Evolutionary conservation across 1,140 invertebrate species (phyloP).

Genomic region (Copidosoma floridanum): DNA sequence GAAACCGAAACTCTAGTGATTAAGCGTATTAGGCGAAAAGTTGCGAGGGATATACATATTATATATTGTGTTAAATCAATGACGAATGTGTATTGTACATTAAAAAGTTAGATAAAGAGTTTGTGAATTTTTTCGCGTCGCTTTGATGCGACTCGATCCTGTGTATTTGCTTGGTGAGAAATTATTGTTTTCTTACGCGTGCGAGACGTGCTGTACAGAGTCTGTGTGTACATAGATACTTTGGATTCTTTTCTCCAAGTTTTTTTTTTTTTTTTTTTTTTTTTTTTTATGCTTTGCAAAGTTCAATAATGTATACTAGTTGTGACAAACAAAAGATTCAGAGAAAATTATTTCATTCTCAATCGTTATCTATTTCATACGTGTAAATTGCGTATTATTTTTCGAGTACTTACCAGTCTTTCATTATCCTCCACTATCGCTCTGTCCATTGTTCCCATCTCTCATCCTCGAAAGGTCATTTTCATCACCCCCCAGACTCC

Average conservation of each 20-base stretch:
- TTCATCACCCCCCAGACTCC: not conserved
- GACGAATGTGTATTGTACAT: too few relatives aligned
- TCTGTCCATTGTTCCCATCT: not conserved
- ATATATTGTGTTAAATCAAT: too few relatives aligned
- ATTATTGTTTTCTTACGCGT: too few relatives aligned
- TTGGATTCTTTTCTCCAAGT: conserved; percentile 5
- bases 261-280: too few relatives aligned
- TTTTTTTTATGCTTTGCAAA: too few relatives aligned
- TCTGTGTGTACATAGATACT: too few relatives aligned
- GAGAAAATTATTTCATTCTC: conserved; percentile 7
- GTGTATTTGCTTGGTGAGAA: too few relatives aligned
- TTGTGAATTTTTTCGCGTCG: too few relatives aligned
- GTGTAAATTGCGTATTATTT: conserved; percentile 10
- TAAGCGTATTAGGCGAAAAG: conserved; percentile 48
- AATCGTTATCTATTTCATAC: not conserved
- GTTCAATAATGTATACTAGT: too few relatives aligned
- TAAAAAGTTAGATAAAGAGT: too few relatives aligned
- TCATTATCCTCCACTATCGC: not conserved
- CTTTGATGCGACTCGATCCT: too few relatives aligned
- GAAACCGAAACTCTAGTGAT: conserved; percentile 48
- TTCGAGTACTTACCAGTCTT: conserved; percentile 17
- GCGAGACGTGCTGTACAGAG: too few relatives aligned
- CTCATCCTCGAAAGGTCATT: not conserved
- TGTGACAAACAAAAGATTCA: conserved; percentile 2
- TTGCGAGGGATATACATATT: conserved; percentile 36